Conservation (phyloP, 1,140 invertebrate species). For the Trichoplusia ni region DNA sequence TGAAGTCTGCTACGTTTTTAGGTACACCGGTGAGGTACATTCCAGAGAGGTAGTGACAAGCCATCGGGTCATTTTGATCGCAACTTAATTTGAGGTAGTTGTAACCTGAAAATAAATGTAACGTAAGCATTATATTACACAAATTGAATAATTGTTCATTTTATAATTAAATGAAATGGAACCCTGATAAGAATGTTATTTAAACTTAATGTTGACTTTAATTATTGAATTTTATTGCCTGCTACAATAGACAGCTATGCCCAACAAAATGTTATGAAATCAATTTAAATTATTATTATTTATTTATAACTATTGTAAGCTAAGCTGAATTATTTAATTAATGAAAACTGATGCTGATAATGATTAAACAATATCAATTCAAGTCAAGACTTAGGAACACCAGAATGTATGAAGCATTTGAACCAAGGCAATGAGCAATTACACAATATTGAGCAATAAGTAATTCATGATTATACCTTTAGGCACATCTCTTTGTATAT, state of each 20-base stretch:
- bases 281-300: not conserved
- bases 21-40: constrained; percentile 89
- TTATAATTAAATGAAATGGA: too few relatives aligned
- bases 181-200: not conserved
- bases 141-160: too few relatives aligned
- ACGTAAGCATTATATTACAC: too few relatives aligned
- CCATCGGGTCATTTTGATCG: constrained; percentile 84
- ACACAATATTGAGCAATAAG: too few relatives aligned
- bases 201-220: not conserved
- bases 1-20: constrained; percentile 68
- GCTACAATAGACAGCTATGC: too few relatives aligned
- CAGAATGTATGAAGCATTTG: too few relatives aligned
- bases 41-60: constrained; percentile 91
- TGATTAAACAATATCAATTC: too few relatives aligned
- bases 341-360: too few relatives aligned
- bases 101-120: constrained; percentile 84
- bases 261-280: too few relatives aligned
- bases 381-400: too few relatives aligned
- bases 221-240: too few relatives aligned
- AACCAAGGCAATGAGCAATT: too few relatives aligned
- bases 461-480: constrained; percentile 82
- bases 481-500: constrained; percentile 80
- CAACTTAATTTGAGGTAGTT: constrained; percentile 88
- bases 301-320: not conserved
- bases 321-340: constrained; percentile 29